Base-by-base conservation (phyloP, 2,797 vertebrate genomes). In the Sciaenops ocellatus region DNA sequence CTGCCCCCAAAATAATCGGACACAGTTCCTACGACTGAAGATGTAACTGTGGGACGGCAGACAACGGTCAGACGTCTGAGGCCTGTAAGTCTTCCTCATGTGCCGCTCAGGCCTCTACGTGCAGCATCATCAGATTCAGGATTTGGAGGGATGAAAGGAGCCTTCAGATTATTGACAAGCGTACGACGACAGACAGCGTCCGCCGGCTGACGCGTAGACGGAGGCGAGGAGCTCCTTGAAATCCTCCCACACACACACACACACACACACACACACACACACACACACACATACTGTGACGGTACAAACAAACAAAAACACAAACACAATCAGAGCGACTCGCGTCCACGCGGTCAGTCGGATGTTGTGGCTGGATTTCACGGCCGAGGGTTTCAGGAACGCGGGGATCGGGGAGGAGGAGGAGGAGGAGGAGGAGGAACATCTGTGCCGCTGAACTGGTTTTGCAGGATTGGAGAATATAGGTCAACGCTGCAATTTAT, bases 401-500 rank as follows among this genome's bases (percentile, higher is more conserved):
- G 42, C 59, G 41, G 50, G 86, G 80, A 85, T 83, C 81, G 87
- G 65, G 34, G 34, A 38, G 30, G 30, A 30, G 30, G 30, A 30
- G 26, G 26, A 26, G 34, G 34, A 38, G 34, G 8, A 38, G 34
- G 34, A 38, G 34, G 34, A 70, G 81, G 80, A 91, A 93, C 92
- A 93, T 93, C 93, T 93, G 91, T 90, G 89, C 76, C 0, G 80
- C 78, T 81, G 69, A 85, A 90, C 87, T 92, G 92, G 77, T 79
- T 38, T 9, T 82, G 88, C 41, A 54, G 84, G 86, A 90, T 90
- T 87, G 82, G 48, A 83, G 86, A 94, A 94, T 94, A 89, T 95
- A 94, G 94, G 94, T 94, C 94, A 94, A 90, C 87, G n/a, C 77
- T 85, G 78, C 86, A 88, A 90, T 88, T 87, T 90, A 91, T 92